Evolutionary conservation across 1,140 invertebrate species (phyloP).

Genomic region (Venturia canescens): DNA sequence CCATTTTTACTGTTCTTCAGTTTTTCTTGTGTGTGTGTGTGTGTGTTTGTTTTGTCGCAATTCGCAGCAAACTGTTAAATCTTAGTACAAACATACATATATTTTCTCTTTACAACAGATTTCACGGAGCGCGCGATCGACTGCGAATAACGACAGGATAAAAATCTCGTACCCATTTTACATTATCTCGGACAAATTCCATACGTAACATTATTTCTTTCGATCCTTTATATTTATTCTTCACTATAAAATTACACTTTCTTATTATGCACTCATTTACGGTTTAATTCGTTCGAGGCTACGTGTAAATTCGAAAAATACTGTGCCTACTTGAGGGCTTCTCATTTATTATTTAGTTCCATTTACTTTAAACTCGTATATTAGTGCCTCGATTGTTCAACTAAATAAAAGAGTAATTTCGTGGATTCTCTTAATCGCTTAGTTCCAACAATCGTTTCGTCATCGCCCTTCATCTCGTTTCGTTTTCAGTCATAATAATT

Average conservation of each 20-base stretch:
- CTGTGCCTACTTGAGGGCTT: conserved; percentile 1
- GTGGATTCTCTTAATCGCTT: not conserved
- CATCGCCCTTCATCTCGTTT: no score
- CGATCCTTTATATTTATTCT: not conserved
- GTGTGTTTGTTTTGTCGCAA: not conserved
- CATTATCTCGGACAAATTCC: not conserved
- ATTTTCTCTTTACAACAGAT: not conserved
- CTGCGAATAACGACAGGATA: not conserved
- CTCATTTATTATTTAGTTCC: not conserved
- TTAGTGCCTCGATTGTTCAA: not conserved
- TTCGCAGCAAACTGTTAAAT: not conserved
- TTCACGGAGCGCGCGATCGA: not conserved
- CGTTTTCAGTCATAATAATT: no score
- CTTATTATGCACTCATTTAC: not conserved
- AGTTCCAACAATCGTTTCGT: not conserved
- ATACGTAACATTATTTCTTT: not conserved
- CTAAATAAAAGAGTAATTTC: not conserved
- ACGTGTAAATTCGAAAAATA: conserved; percentile 15
- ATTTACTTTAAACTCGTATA: not conserved
- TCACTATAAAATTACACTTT: not conserved
- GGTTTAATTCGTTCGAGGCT: not conserved
- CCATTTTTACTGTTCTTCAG: no score
- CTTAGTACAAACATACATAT: not conserved
- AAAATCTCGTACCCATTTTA: not conserved
- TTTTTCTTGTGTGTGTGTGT: not conserved